Evolutionary conservation across 2,113 vertebrate species (phyloP), one percentile per base, ranked within the genome.

Genomic region (Hippocampus guttulatus): DNA sequence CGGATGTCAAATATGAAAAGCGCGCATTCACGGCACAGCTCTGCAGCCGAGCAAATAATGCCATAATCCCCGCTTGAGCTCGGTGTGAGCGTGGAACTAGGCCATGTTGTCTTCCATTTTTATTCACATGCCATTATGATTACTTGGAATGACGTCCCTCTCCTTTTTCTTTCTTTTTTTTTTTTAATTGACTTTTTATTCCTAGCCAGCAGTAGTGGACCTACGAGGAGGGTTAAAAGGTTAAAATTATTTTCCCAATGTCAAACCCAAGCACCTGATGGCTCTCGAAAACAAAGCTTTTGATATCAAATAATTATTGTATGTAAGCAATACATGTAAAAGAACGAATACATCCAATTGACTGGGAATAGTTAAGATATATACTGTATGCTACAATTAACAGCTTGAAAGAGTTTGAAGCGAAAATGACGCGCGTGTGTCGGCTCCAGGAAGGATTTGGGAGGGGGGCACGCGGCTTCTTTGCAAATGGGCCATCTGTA

Each of bases 401-500:
- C 10, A 45, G 12, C 41, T 9, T 43, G 8, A 45, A 45, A 45
- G 0, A 23, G 3, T 55, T 55, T 23, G 5, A 55, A n/a, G 9
- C 1, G 5, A 20, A 18, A 7, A 16, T 5, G 3, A 11, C 52
- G 8, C 0, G 12, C 5, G 1, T 7, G 23, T 25, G 23, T 27
- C 4, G 5, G 12, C 38, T 54, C 16, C 51, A 66, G 52, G 63
- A 58, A 40, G 54, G 75, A 73, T 71, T 69, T 60, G 52, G 27
- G 57, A 75, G 33, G 33, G 30, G 49, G 64, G 64, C 52, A 64
- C 71, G 63, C 71, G 63, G 77, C 70, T 73, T 12, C 65, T 73
- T 84, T 84, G 85, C 81, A 82, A 89, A 85, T 83, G 88, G 85
- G 73, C 75, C 62, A 57, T 84, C 85, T 89, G 87, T 82, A 87